Conservation (phyloP, 2,888 invertebrate genomes). For the Cheiracanthium punctorium region DNA sequence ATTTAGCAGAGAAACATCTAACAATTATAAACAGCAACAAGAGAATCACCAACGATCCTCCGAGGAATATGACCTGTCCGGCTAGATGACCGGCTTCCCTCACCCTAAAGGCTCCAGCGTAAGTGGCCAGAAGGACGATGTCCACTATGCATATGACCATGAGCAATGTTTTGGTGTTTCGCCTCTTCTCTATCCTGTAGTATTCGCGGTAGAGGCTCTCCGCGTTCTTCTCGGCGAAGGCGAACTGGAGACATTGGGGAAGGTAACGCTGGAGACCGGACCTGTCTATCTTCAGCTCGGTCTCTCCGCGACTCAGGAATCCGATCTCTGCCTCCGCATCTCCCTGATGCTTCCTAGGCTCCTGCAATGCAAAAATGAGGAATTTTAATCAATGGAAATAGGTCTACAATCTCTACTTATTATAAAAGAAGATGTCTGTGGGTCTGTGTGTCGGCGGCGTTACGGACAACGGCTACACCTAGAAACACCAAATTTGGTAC, state of each 20-base stretch:
- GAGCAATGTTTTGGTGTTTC: slow-evolving; percentile 82
- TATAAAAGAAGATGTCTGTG: too few species aligned
- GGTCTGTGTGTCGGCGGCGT: too few species aligned
- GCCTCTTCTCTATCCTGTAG: slow-evolving; percentile 83
- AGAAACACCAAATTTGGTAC: too few species aligned
- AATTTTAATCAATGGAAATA: too few species aligned
- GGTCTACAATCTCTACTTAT: too few species aligned
- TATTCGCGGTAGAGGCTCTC: slow-evolving; percentile 85
- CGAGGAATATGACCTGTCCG: slow-evolving; percentile 46
- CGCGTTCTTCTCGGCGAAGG: slow-evolving; percentile 81
- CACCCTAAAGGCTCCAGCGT: slow-evolving; percentile 42
- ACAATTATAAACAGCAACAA: slow-evolving; percentile 78
- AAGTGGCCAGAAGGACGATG: slow-evolving; percentile 64
- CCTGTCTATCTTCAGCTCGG: slow-evolving; percentile 71
- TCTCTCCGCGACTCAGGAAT: slow-evolving; percentile 63
- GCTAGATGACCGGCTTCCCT: slow-evolving; percentile 21
- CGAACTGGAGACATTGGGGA: slow-evolving; percentile 76
- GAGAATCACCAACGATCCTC: slow-evolving; percentile 35
- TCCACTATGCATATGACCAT: slow-evolving; percentile 76
- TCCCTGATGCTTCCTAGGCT: slow-evolving; percentile 27
- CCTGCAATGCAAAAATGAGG: slow-evolving; percentile 7
- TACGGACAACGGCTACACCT: too few species aligned
- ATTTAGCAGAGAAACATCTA: slow-evolving; percentile 79
- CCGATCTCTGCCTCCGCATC: slow-evolving; percentile 34
- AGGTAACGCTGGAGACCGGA: slow-evolving; percentile 72